phyloP scores from a whole-genome alignment of 2,888 invertebrate species.

The Lymantria monacha region DNA sequence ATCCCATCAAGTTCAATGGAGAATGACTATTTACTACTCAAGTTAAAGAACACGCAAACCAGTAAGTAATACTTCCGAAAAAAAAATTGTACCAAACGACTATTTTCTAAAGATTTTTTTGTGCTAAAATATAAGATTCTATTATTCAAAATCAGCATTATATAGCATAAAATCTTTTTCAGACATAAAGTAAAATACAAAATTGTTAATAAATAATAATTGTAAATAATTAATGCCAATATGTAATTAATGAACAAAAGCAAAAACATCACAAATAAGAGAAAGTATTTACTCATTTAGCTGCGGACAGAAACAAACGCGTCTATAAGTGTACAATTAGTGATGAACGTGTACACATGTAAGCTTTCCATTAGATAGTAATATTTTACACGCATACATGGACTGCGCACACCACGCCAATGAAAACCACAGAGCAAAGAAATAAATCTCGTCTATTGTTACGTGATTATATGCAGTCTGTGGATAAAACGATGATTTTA shows the following conservation, averaged over 20 bases:
- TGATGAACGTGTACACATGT: conserved; percentile 22
- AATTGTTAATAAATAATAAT: neutral
- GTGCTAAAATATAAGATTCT: no score
- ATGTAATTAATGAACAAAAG: neutral
- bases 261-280: conserved; percentile 9
- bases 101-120: no score
- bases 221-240: no score
- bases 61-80: no score
- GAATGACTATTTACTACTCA: no score
- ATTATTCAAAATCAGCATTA: no score
- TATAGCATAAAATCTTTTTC: no score
- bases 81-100: no score
- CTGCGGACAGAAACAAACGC: conserved; percentile 22
- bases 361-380: conserved; percentile 32
- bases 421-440: neutral
- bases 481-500: conserved; percentile 22
- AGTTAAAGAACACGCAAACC: no score
- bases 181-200: no score
- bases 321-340: conserved; percentile 30
- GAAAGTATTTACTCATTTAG: conserved; percentile 24
- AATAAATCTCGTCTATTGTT: no score
- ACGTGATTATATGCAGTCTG: neutral
- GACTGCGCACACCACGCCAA: conserved; percentile 11
- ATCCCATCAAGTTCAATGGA: no score
- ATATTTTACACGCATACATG: conserved; percentile 29